phyloP scores from a whole-genome alignment of 2,797 vertebrate species.

The Gymnothorax javanicus region DNA sequence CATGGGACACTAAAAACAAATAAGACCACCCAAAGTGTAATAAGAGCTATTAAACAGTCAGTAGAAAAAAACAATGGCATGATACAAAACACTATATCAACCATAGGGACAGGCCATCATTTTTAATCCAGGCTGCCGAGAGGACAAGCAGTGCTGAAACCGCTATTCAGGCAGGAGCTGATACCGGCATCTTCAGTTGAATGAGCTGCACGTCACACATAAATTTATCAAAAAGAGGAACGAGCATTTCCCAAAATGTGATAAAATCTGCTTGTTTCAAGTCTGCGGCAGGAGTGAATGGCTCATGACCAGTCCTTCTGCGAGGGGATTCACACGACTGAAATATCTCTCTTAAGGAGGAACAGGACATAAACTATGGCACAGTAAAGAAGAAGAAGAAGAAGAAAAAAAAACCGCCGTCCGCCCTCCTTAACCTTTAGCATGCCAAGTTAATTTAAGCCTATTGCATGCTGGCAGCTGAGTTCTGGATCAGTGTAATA shows the following conservation, averaged over 20 bases:
- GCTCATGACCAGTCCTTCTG: background rate
- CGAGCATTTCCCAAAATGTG: background rate
- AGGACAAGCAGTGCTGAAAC: background rate
- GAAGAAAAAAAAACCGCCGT: too few relatives aligned
- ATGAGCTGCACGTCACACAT: background rate
- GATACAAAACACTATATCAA: background rate
- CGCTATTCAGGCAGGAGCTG: background rate
- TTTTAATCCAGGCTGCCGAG: background rate
- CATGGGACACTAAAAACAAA: background rate
- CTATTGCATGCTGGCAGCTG: too few relatives aligned
- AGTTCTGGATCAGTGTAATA: too few relatives aligned
- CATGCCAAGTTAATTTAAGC: too few relatives aligned
- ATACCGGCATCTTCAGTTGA: background rate
- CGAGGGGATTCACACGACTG: background rate
- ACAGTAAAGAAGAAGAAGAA: too few relatives aligned
- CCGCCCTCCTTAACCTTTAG: too few relatives aligned
- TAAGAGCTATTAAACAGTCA: background rate
- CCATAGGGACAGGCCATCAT: background rate
- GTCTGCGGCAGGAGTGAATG: background rate
- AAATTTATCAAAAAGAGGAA: conserved; percentile 8
- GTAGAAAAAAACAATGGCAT: background rate
- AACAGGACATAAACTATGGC: too few relatives aligned
- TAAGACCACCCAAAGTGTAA: background rate
- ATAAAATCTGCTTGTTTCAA: background rate
- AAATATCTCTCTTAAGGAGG: background rate